Evolutionary conservation across 2,797 vertebrate genomes (phyloP).

Genomic region (Corythornis leucogaster): DNA sequence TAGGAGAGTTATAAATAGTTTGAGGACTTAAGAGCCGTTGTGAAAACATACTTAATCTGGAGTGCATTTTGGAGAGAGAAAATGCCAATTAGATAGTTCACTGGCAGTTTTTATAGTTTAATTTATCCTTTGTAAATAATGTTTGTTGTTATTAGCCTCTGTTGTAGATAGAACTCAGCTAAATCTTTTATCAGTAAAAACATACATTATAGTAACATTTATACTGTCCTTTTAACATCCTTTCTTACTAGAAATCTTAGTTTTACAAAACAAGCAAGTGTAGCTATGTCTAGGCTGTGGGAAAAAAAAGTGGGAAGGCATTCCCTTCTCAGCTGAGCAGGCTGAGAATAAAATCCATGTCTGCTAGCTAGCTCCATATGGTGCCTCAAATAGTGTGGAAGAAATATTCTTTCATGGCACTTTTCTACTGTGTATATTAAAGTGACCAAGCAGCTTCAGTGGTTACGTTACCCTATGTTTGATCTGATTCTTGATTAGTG

Average conservation of each 20-base stretch:
- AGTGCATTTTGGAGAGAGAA: constrained; percentile 29
- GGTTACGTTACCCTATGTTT: neutral
- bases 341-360: neutral
- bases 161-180: neutral
- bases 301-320: neutral
- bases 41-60: constrained; percentile 54
- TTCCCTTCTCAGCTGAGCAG: neutral
- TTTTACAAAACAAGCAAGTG: neutral
- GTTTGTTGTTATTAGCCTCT: constrained; percentile 42
- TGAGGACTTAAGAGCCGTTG: constrained; percentile 58
- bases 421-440: neutral
- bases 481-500: neutral
- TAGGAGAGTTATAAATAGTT: constrained; percentile 74
- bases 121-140: constrained; percentile 48
- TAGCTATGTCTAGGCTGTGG: neutral
- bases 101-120: constrained; percentile 23
- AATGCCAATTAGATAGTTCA: constrained; percentile 54
- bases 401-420: neutral
- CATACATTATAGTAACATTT: neutral
- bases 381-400: neutral
- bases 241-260: neutral
- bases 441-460: neutral
- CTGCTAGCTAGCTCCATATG: neutral
- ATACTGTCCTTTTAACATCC: neutral
- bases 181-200: constrained; percentile 14